phyloP scores from a whole-genome alignment of 2,113 vertebrate species.

The Nanorana parkeri region DNA sequence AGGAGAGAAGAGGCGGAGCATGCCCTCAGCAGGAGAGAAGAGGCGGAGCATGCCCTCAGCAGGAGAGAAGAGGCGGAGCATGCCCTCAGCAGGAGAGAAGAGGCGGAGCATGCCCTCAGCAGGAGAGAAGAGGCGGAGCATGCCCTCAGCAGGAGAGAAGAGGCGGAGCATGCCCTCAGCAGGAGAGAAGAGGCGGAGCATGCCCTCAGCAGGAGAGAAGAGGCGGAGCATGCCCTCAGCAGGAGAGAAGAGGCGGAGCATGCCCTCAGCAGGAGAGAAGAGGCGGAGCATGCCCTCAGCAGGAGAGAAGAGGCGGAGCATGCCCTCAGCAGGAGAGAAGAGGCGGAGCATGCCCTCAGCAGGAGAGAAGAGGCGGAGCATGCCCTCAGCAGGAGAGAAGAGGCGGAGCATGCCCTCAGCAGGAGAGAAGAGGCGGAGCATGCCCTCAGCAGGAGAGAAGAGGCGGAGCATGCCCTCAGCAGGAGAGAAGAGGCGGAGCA shows the following conservation, averaged over 20 bases:
- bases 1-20: too few relatives aligned
- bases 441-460: too few relatives aligned
- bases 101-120: slow-evolving; percentile 58
- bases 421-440: too few relatives aligned
- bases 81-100: slow-evolving; percentile 80
- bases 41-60: too few relatives aligned
- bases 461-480: too few relatives aligned
- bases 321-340: neutral
- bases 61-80: too few relatives aligned
- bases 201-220: neutral
- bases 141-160: too few relatives aligned
- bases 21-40: too few relatives aligned
- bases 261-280: neutral
- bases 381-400: neutral
- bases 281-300: neutral
- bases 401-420: neutral
- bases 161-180: slow-evolving; percentile 52
- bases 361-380: too few relatives aligned
- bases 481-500: too few relatives aligned
- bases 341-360: rapidly evolving
- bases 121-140: too few relatives aligned
- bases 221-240: neutral
- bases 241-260: neutral
- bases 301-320: neutral
- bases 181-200: too few relatives aligned